phyloP scores from a whole-genome alignment of 2,888 invertebrate species.

The Phrixothrix hirtus region DNA sequence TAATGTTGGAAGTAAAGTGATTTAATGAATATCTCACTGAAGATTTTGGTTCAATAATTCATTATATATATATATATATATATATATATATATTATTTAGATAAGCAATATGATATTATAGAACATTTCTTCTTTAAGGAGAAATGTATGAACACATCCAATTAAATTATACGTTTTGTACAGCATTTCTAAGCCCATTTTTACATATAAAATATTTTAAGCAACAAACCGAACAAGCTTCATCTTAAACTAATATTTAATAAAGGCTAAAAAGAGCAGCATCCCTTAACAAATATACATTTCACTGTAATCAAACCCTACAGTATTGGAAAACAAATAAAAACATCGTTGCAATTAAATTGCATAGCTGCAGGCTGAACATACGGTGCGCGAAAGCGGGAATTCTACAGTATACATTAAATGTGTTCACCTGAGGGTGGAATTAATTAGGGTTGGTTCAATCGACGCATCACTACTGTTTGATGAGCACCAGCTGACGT shows the following conservation, averaged over 20 bases:
- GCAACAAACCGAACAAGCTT: too few species aligned
- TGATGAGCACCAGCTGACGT: slow-evolving; percentile 29
- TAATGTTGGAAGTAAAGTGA: too few species aligned
- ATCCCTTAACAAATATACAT: slow-evolving; percentile 8
- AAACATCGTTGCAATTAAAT: slow-evolving; percentile 25
- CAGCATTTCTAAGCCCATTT: too few species aligned
- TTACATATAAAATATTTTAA: too few species aligned
- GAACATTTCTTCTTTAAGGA: too few species aligned
- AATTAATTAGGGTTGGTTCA: slow-evolving; percentile 26
- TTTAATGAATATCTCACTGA: too few species aligned
- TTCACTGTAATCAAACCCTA: slow-evolving; percentile 9
- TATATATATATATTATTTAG: too few species aligned
- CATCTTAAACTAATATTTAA: slow-evolving; percentile 8
- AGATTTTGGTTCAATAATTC: too few species aligned
- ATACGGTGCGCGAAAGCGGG: slow-evolving; percentile 21
- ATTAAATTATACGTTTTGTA: too few species aligned
- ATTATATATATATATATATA: too few species aligned
- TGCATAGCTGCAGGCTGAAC: slow-evolving; percentile 15
- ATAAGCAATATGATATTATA: too few species aligned
- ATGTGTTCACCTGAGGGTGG: slow-evolving; percentile 28
- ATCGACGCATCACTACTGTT: slow-evolving; percentile 28
- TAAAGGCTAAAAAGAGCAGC: slow-evolving; percentile 13
- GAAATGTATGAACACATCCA: too few species aligned
- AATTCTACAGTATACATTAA: slow-evolving; percentile 20
- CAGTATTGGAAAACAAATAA: slow-evolving; percentile 12